Percentiles rank a stretch among this genome's conserved stretches.
phyloP scores from a whole-genome alignment of 2,797 vertebrate genomes.

The Oreonectes daqikongensis region DNA sequence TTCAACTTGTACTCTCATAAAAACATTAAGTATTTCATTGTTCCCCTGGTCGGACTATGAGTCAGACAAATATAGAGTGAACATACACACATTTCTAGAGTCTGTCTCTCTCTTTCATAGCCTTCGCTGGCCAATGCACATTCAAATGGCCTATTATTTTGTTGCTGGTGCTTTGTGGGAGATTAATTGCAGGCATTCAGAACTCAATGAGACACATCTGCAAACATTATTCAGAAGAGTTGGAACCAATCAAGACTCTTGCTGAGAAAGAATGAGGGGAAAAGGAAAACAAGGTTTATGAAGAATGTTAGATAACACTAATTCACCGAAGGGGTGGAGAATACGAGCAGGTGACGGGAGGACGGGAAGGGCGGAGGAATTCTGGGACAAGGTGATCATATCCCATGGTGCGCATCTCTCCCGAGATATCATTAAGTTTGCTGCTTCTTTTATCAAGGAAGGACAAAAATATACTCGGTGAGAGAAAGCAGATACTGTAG shows the following conservation, averaged over 20 bases:
- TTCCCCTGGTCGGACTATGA: conserved; percentile 26
- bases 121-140: conserved; percentile 20
- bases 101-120: conserved; percentile 30
- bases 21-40: conserved; percentile 38
- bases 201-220: conserved; percentile 44
- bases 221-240: conserved; percentile 31
- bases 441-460: conserved; percentile 11
- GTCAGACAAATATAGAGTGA: conserved; percentile 28
- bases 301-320: conserved; percentile 10
- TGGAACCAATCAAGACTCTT: conserved; percentile 13
- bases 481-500: background rate
- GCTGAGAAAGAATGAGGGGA: conserved; percentile 27
- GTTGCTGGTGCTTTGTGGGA: conserved; percentile 40
- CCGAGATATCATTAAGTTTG: conserved; percentile 1
- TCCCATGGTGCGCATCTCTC: conserved; percentile 29
- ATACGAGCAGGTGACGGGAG: background rate
- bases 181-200: conserved; percentile 45
- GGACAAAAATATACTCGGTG: conserved; percentile 10
- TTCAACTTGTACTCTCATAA: conserved; percentile 36
- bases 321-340: background rate
- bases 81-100: conserved; percentile 13
- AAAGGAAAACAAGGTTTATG: conserved; percentile 16
- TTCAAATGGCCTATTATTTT: conserved; percentile 38
- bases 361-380: conserved; percentile 10
- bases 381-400: conserved; percentile 55